Evolutionary conservation across 2,113 vertebrate species (phyloP).

Genomic region (Prochilodus magdalenae): DNA sequence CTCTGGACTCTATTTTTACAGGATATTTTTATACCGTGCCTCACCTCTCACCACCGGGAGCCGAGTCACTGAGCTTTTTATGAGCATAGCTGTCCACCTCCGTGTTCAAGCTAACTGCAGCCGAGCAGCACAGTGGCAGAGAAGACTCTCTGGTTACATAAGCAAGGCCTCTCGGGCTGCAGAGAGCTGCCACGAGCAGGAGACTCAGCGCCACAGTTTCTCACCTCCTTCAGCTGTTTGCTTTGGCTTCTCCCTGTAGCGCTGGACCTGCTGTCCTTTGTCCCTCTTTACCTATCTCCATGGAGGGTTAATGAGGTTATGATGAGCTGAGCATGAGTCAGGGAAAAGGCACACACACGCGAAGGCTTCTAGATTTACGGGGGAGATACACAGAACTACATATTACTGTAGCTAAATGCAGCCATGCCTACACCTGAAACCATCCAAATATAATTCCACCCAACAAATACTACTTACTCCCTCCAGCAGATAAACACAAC

Average conservation of each 20-base stretch:
- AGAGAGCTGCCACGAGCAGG: neutral
- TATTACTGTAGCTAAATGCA: neutral
- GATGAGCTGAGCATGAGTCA: constrained; percentile 14
- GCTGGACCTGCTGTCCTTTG: constrained; percentile 27
- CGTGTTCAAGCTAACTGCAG: neutral
- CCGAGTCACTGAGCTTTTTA: neutral
- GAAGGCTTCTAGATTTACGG: neutral
- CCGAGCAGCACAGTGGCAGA: neutral
- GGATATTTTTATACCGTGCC: neutral
- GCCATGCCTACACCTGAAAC: neutral
- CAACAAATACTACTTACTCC: neutral
- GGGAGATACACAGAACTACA: neutral
- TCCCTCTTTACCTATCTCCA: constrained; percentile 30
- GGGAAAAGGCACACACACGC: neutral
- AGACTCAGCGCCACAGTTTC: neutral
- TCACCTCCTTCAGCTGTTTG: constrained; percentile 14
- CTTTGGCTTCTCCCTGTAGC: neutral
- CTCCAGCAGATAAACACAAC: neutral
- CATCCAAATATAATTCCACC: neutral
- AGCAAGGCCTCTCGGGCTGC: neutral
- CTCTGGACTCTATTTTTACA: neutral
- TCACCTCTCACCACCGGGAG: constrained; percentile 2
- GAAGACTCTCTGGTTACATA: constrained; percentile 17
- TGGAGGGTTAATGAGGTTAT: constrained; percentile 43
- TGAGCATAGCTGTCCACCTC: neutral